Conservation (phyloP, 92 coral and sea anemone species). For the Scolanthus callimorphus region DNA sequence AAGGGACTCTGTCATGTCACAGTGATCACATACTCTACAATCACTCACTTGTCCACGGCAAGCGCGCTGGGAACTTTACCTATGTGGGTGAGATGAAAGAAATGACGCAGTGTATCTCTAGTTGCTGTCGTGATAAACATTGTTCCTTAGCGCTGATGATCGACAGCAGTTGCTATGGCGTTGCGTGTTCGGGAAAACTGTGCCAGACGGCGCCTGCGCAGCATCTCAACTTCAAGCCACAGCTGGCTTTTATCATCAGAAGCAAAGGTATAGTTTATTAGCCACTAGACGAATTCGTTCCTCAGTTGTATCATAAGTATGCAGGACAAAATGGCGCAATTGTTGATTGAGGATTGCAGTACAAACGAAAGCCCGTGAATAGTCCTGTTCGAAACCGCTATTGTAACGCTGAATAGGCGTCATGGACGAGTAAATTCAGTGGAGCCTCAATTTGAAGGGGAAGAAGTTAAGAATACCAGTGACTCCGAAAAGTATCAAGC, state of each 20-base stretch:
- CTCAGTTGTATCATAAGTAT: too few relatives aligned
- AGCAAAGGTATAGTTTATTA: constrained; percentile 27
- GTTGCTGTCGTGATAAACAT: constrained; percentile 47
- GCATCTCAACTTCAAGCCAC: constrained; percentile 37
- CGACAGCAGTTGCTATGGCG: constrained; percentile 49
- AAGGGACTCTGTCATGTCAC: constrained; percentile 22
- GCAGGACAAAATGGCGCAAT: too few relatives aligned
- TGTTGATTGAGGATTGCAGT: too few relatives aligned
- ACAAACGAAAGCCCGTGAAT: too few relatives aligned
- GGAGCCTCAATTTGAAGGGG: too few relatives aligned
- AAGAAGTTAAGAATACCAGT: too few relatives aligned
- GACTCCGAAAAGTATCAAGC: too few relatives aligned
- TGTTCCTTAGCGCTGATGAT: constrained; percentile 60
- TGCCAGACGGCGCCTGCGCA: constrained; percentile 66
- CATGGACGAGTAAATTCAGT: too few relatives aligned
- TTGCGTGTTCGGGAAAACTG: constrained; percentile 51
- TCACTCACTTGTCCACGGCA: constrained; percentile 59
- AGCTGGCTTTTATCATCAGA: constrained; percentile 57
- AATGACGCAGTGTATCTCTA: constrained; percentile 45
- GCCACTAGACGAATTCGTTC: too few relatives aligned
- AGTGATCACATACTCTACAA: constrained; percentile 34
- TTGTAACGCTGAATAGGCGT: too few relatives aligned
- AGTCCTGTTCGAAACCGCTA: too few relatives aligned
- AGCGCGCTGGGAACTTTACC: constrained; percentile 61
- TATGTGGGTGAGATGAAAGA: constrained; percentile 40